Evolutionary conservation across 2,113 vertebrate species (phyloP).

Genomic region (Syngnathus floridae): DNA sequence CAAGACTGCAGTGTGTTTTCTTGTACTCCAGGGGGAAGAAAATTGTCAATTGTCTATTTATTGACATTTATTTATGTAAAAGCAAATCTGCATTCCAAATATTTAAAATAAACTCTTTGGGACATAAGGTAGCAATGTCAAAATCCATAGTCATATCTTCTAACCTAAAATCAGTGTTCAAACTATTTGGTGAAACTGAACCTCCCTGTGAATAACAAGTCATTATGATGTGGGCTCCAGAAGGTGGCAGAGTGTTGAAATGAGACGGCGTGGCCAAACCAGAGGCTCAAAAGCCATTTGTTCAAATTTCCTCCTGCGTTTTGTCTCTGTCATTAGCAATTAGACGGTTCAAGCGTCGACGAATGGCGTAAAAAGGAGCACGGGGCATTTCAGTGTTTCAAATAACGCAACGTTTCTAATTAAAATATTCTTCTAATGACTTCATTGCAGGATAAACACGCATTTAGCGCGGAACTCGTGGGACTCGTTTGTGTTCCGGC

Average conservation of each 20-base stretch:
- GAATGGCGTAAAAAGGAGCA: neutral
- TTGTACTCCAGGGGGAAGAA: constrained; percentile 5
- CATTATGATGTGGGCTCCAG: neutral
- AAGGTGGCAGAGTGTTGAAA: constrained; percentile 14
- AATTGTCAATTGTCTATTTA: neutral
- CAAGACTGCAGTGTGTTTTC: constrained; percentile 6
- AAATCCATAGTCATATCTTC: neutral
- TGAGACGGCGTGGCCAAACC: constrained; percentile 2
- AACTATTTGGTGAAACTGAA: neutral
- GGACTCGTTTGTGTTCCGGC: neutral
- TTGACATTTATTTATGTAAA: too few species aligned
- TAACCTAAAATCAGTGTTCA: neutral
- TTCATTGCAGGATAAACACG: constrained; percentile 16
- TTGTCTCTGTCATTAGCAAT: constrained; percentile 8
- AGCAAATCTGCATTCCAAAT: too few species aligned
- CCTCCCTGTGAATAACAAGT: neutral
- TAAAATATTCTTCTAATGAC: constrained; percentile 6
- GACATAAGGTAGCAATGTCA: too few species aligned
- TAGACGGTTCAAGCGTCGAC: neutral
- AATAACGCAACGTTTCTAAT: constrained; percentile 2
- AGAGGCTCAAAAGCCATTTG: constrained; percentile 1
- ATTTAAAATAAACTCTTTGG: too few species aligned
- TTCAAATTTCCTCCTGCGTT: constrained; percentile 14
- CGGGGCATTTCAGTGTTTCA: constrained; percentile 9
- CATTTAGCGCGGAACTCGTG: constrained; percentile 1